Percentiles rank a stretch among this genome's conserved stretches.
These are phyloP conservation scores for Zalophus californianus DNA, from an alignment of 2,797 vertebrate species.

Conservation along the genomic window DNA sequence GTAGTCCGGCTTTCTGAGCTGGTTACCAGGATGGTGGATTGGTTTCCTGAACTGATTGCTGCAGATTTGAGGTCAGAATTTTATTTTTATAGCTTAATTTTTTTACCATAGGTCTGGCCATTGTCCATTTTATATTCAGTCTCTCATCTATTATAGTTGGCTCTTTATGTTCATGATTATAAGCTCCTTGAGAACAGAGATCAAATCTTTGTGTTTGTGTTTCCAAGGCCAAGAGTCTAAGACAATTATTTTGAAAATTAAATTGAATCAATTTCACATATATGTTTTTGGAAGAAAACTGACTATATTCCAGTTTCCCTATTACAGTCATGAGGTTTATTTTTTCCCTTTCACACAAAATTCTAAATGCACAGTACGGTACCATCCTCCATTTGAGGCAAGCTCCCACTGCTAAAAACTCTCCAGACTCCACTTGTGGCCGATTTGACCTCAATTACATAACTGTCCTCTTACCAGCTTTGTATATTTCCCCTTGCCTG, in stretches of 20 bases:
- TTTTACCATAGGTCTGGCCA: background rate
- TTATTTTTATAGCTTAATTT: background rate
- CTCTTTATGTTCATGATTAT: background rate
- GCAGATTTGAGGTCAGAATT: background rate
- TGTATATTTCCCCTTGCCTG: background rate
- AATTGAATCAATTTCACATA: constrained; percentile 10
- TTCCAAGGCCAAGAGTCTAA: background rate
- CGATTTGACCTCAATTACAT: background rate
- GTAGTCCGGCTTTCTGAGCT: background rate
- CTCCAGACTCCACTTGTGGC: background rate
- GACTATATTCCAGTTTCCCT: background rate
- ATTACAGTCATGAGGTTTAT: background rate
- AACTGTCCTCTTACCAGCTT: background rate
- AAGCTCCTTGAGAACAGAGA: background rate
- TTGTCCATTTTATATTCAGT: background rate
- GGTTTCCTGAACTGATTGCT: background rate
- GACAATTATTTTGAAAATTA: background rate
- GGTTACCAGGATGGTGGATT: background rate
- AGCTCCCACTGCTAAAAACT: background rate
- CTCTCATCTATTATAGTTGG: background rate
- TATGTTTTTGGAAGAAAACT: background rate
- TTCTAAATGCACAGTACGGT: background rate
- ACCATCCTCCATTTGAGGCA: background rate
- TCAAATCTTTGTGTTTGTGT: background rate
- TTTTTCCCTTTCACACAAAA: background rate